Conservation (phyloP, 2,797 vertebrate genomes). For the Pangasius sanitwongsei region DNA sequence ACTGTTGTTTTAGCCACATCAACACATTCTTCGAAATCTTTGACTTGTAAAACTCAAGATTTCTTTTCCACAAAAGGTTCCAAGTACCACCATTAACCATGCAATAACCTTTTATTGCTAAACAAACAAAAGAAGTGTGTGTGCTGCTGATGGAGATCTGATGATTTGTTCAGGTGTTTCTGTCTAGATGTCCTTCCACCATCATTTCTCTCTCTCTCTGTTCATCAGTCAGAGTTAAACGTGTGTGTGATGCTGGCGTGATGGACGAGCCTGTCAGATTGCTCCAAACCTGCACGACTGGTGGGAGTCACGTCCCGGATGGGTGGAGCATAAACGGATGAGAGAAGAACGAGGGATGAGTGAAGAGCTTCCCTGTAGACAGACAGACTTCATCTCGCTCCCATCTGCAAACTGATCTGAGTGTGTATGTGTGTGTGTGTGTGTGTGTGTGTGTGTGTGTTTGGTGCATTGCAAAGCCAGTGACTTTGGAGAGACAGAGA, state of each 20-base stretch:
- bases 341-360: constrained; percentile 38
- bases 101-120: background rate
- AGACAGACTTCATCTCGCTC: constrained; percentile 14
- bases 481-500: constrained; percentile 21
- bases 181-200: background rate
- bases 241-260: constrained; percentile 43
- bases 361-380: constrained; percentile 42
- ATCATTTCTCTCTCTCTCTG: background rate
- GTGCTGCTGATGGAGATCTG: background rate
- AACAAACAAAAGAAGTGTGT: background rate
- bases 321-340: constrained; percentile 45
- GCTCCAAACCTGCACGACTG: constrained; percentile 39
- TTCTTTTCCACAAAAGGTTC: background rate
- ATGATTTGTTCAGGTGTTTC: background rate
- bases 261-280: constrained; percentile 54
- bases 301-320: constrained; percentile 44
- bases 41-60: background rate
- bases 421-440: background rate
- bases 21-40: background rate
- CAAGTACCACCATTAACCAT: background rate
- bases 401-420: constrained; percentile 27
- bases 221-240: constrained; percentile 48
- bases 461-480: background rate
- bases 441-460: constrained; percentile 20
- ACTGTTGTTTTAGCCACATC: background rate